Evolutionary conservation across 2,888 invertebrate species (phyloP).

Genomic region (Chloroclystis v-ata): DNA sequence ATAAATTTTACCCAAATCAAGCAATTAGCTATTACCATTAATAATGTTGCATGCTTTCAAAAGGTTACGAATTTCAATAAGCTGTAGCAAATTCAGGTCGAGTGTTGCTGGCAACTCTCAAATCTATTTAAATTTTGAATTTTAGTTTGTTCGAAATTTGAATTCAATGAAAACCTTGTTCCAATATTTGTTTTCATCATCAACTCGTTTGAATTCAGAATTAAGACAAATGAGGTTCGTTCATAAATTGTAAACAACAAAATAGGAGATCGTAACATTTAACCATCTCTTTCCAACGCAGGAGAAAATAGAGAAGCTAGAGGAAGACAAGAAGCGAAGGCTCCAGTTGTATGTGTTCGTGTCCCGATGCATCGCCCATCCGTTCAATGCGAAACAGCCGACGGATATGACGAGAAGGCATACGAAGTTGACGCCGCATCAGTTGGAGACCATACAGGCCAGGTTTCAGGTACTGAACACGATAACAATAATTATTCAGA

Average conservation of each 20-base stretch:
- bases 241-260: neutral
- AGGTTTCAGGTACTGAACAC: slow-evolving; percentile 98
- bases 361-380: slow-evolving; percentile 97
- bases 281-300: slow-evolving; percentile 40
- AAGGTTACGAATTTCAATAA: too few species aligned
- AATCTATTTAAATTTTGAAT: too few species aligned
- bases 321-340: slow-evolving; percentile 95
- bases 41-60: slow-evolving; percentile 11
- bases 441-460: slow-evolving; percentile 94
- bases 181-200: too few species aligned
- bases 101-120: too few species aligned
- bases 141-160: too few species aligned
- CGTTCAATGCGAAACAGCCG: slow-evolving; percentile 99
- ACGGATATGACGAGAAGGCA: slow-evolving; percentile 98
- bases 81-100: too few species aligned
- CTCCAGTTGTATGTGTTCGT: slow-evolving; percentile 99
- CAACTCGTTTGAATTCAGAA: too few species aligned
- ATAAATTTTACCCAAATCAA: slow-evolving; percentile 1
- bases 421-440: slow-evolving; percentile 96
- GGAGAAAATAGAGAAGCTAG: slow-evolving; percentile 96
- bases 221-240: too few species aligned
- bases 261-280: neutral
- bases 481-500: too few species aligned
- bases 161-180: too few species aligned
- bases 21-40: neutral